These are phyloP conservation scores for Microcebus jonahi DNA, from an alignment of 2,113 vertebrate genomes.

Conservation along the genomic window DNA sequence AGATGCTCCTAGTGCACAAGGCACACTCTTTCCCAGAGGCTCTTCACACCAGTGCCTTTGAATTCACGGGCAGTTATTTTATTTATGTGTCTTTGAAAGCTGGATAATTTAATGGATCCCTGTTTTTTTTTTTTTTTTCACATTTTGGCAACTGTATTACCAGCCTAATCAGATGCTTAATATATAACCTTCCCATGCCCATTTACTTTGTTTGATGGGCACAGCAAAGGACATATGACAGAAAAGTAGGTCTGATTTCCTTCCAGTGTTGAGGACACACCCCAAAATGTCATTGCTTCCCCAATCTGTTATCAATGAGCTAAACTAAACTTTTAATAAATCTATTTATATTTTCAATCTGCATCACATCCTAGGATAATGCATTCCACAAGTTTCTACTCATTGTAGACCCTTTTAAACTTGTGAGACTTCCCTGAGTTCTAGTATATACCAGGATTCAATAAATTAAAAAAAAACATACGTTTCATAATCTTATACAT, in stretches of 20 bases:
- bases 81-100: constrained; percentile 1
- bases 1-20: not conserved
- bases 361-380: constrained; percentile 65
- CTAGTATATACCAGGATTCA: constrained; percentile 37
- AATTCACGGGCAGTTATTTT: not conserved
- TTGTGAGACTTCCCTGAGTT: constrained; percentile 40
- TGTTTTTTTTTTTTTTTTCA: not conserved
- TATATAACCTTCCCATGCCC: not conserved
- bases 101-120: not conserved
- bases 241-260: constrained; percentile 7
- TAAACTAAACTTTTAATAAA: constrained; percentile 70
- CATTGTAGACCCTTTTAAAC: constrained; percentile 53
- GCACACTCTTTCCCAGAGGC: not conserved
- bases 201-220: not conserved
- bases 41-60: not conserved
- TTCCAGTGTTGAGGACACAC: not conserved
- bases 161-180: not conserved
- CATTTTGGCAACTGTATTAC: not conserved
- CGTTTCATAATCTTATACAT: constrained; percentile 58
- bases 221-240: not conserved
- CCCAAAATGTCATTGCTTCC: constrained; percentile 43
- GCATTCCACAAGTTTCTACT: constrained; percentile 64
- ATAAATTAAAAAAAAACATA: constrained; percentile 48
- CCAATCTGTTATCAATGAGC: constrained; percentile 60
- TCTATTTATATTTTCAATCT: constrained; percentile 72